Base-by-base conservation (phyloP, 1,140 invertebrate species). In the Mya arenaria region DNA sequence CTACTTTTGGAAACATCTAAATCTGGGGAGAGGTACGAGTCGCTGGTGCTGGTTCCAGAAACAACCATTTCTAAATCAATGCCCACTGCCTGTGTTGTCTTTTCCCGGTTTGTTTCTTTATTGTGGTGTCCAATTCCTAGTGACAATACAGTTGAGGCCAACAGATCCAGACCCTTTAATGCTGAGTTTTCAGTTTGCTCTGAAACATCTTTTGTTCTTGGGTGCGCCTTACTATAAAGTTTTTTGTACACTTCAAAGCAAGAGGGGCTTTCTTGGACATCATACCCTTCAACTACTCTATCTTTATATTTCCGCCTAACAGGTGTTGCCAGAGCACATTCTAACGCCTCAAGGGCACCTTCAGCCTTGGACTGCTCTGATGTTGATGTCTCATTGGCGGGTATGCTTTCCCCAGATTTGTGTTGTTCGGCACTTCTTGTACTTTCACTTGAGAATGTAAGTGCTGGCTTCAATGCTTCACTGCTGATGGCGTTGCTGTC, bases 241-340 rank as follows among this genome's bases (percentile, higher is more conserved):
- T 69, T 69, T 44, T 69, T 69, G 66, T 69, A 69, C 32, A 69
- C 66, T 41, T 69, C 32, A 34, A 69, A 69, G 41, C 66, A 69
- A 44, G 66, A 41, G 34, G 66, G 48, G 10, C 36, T 44, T n/a
- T 44, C 66, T 69, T 69, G 37, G 4, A 69, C 66, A 48, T 71
- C 66, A 71, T 44, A 71, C 30, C 39, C 66, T 69, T 71, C 66
- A 44, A 48, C 25, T 71, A 71, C 44, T 52, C 66, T 71, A 28
- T 71, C 37, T 44, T 15, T 41, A 44, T 71, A 13, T 19, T 44
- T 39, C 39, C 10, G 19, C 8, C 66, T 1, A 48, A 44, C 39
- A n/a, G 66, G 39, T 23, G 66, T 71, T 13, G 56, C 17, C 10
- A 60, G 56, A 60, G 28, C 56, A 60, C 23, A 8, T 25, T 60